Evolutionary conservation across 2,113 vertebrate species (phyloP).

Genomic region (Cheirogaleus medius): DNA sequence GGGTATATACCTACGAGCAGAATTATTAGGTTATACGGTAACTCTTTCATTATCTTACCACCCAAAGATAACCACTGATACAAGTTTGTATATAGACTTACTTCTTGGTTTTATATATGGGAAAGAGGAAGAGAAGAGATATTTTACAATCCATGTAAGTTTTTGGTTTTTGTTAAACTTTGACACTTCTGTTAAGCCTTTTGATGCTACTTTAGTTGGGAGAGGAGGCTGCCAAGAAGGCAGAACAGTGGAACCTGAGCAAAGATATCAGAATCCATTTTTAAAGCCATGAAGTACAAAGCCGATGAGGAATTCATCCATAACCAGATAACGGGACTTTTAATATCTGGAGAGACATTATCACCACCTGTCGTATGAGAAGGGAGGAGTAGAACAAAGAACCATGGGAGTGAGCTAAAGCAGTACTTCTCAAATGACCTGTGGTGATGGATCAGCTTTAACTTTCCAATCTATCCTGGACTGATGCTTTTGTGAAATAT

Average conservation of each 20-base stretch:
- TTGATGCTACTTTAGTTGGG: not conserved
- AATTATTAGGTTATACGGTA: not conserved
- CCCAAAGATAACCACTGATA: not conserved
- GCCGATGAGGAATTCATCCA: not conserved
- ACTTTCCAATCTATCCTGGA: not conserved
- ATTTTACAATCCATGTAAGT: not conserved
- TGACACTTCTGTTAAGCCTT: not conserved
- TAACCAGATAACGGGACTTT: not conserved
- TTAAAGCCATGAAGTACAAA: not conserved
- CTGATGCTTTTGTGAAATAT: not conserved
- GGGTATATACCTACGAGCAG: not conserved
- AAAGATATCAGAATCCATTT: not conserved
- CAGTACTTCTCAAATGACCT: not conserved
- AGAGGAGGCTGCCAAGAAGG: not conserved
- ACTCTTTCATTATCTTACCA: not conserved
- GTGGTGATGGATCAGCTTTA: not conserved
- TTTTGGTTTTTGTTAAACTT: not conserved
- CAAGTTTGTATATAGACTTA: not conserved
- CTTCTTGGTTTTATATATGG: not conserved
- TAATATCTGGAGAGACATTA: not conserved
- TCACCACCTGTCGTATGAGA: not conserved
- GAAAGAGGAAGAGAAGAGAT: not conserved
- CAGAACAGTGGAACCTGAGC: not conserved
- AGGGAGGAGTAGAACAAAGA: not conserved
- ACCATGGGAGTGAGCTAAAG: not conserved